Evolutionary conservation across 2,888 invertebrate species (phyloP), one percentile per base, ranked within the genome.

Genomic region (Arrhopalites spinosus): DNA sequence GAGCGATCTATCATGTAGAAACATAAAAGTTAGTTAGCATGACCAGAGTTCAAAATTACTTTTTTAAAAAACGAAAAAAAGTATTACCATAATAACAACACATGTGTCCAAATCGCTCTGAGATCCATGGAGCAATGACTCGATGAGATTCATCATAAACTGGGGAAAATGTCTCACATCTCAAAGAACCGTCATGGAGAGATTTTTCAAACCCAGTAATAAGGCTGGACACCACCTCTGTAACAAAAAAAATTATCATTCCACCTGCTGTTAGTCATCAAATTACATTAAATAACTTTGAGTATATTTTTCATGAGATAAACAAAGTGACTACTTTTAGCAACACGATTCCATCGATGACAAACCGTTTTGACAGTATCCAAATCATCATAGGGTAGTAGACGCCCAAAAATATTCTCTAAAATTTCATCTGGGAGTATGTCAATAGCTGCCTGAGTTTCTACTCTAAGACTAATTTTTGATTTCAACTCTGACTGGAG

Each of bases 371-470:
- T 92, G 85, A 95, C 95, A 85, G 91, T 90, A 86, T 94, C 91
- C 82, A 96, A 87, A 87, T 97, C 96, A 85, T 90, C 91, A 85
- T 98, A 98, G 0, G 96, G 96, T 74, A 95, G 93, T 81, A 97
- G 87, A 85, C 94, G 90, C 81, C 92, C 90, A 80, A 98, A 88
- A 85, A 98, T 94, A 85, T 94, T 95, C 87, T 96, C 96, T 82
- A 98, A 87, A 75, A 98, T 91, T 88, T 97, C 96, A 86, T 96
- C 95, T 59, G 98, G 97, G 80, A 98, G 87, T 85, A 92, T 91
- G 84, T 53, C 45, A 23, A 66, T 75, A 25, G 61, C 25, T 61
- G 61, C 27, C 53, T 53, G 53, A 15, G 20, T 20, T 53, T 17
- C 53, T 5, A 53, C 17, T 5, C 53, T 53, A 8, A 17, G 53